These are phyloP conservation scores for Marronus borbonicus DNA, from an alignment of 2,888 invertebrate species.

Conservation along the genomic window DNA sequence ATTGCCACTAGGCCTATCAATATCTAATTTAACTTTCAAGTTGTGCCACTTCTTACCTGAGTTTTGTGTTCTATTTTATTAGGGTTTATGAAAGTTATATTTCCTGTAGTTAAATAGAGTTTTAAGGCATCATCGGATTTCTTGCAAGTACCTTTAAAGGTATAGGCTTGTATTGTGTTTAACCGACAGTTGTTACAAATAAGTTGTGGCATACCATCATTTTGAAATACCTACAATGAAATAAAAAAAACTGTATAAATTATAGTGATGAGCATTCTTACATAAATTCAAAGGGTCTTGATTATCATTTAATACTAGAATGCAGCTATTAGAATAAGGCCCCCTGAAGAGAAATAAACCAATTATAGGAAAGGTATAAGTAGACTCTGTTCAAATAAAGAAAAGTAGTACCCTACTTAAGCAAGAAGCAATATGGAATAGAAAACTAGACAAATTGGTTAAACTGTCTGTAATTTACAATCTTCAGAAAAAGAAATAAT, in stretches of 20 bases:
- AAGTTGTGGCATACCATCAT: constrained; percentile 83
- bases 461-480: background rate
- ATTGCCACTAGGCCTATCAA: too few relatives aligned
- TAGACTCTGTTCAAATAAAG: background rate
- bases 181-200: constrained; percentile 81
- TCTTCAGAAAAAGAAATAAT: too few relatives aligned
- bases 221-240: constrained; percentile 73
- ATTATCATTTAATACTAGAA: background rate
- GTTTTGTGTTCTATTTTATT: constrained; percentile 27
- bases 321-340: background rate
- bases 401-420: constrained; percentile 25
- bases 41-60: constrained; percentile 45
- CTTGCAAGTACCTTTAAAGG: constrained; percentile 83
- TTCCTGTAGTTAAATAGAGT: constrained; percentile 78
- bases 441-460: constrained; percentile 37
- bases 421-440: constrained; percentile 39
- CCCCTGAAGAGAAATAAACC: constrained; percentile 8
- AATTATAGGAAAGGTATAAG: background rate
- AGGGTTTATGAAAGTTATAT: constrained; percentile 38
- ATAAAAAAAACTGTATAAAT: constrained; percentile 46
- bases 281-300: too few relatives aligned
- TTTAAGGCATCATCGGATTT: constrained; percentile 81
- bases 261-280: too few relatives aligned
- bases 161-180: constrained; percentile 80
- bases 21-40: too few relatives aligned